A percentile compares a stretch with the other conserved stretches of the same genome.
Evolutionary conservation across 2,113 vertebrate genomes (phyloP).

Genomic region (Seriola dumerili): DNA sequence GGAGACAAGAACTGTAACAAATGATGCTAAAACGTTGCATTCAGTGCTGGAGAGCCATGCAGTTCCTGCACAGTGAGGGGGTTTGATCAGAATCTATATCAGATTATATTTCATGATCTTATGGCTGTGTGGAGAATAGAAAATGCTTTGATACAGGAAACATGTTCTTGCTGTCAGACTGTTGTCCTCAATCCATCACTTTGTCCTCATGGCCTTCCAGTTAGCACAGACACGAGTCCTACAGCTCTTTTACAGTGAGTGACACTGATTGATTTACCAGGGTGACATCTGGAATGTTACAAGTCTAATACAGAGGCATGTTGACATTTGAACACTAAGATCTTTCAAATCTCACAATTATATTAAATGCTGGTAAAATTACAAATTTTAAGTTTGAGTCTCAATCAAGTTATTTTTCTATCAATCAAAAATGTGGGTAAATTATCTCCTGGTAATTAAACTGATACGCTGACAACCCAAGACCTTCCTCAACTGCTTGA

Average conservation of each 20-base stretch:
- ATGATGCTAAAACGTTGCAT: neutral
- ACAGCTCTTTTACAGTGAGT: neutral
- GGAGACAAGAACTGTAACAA: neutral
- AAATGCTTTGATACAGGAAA: neutral
- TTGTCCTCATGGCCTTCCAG: neutral
- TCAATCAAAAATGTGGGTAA: neutral
- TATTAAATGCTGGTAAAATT: no score
- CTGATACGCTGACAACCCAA: neutral
- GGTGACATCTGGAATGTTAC: neutral
- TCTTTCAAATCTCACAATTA: no score
- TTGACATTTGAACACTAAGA: neutral
- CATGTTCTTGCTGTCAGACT: neutral
- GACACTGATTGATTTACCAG: neutral
- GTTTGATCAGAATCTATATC: conserved; percentile 6
- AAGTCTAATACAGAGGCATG: neutral
- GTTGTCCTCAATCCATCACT: neutral
- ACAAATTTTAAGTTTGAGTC: neutral
- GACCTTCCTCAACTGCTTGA: neutral
- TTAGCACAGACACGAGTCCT: neutral
- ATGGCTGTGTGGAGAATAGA: neutral
- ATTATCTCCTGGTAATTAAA: neutral
- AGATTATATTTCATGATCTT: neutral
- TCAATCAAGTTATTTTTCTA: neutral
- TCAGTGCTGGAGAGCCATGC: neutral
- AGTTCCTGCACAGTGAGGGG: neutral